A percentile compares a stretch with the other conserved stretches of the same genome.
phyloP scores from a whole-genome alignment of 2,797 vertebrate genomes.

The Macrochelys suwanniensis region DNA sequence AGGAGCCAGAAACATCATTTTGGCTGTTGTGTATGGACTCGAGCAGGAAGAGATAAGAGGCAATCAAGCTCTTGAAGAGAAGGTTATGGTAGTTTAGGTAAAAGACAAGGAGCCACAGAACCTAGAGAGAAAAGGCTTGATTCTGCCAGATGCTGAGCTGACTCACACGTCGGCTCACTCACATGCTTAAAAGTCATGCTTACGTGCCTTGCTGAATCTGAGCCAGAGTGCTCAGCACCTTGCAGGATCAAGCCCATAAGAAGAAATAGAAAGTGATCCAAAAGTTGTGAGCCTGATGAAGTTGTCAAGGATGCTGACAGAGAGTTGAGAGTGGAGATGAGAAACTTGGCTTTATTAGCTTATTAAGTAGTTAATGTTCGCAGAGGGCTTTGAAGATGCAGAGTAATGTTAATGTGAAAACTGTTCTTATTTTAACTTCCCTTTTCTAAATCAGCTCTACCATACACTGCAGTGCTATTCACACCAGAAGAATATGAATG shows the following conservation, averaged over 20 bases:
- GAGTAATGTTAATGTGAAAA: neutral
- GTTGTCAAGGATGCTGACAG: neutral
- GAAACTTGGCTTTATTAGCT: neutral
- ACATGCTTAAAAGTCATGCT: neutral
- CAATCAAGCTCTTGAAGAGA: neutral
- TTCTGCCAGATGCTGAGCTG: neutral
- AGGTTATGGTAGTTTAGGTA: neutral
- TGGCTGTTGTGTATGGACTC: fast-evolving
- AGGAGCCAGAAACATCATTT: neutral
- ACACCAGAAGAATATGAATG: neutral
- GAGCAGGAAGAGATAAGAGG: neutral
- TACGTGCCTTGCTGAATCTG: neutral
- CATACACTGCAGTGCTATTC: neutral
- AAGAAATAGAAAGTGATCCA: neutral
- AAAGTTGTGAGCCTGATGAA: neutral
- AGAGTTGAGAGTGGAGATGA: neutral
- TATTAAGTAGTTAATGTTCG: neutral
- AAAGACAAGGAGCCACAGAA: neutral
- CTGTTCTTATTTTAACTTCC: neutral
- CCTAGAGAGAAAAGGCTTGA: neutral
- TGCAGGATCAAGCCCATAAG: neutral
- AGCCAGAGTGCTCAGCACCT: neutral
- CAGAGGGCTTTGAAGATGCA: neutral
- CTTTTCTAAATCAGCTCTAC: neutral
- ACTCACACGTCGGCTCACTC: neutral